A percentile compares a stretch with the other conserved stretches of the same genome.
Evolutionary conservation across 2,888 invertebrate species (phyloP).

Genomic region (Apotomis turbidana): DNA sequence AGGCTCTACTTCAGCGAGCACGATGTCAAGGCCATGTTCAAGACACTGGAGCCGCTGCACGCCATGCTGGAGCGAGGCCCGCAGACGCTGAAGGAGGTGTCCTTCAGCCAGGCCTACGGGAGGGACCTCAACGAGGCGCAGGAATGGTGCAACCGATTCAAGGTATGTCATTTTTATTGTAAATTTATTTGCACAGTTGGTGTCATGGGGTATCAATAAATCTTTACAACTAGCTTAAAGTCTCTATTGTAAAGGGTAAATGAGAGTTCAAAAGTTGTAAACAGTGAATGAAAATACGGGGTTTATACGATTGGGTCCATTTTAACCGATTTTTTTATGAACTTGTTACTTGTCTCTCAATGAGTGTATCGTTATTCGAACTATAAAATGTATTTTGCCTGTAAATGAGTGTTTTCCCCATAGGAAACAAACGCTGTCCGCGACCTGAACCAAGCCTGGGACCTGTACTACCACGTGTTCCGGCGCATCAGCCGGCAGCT

Average conservation of each 20-base stretch:
- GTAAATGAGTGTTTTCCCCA: too few relatives aligned
- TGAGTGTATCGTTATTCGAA: too few relatives aligned
- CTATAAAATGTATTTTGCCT: too few relatives aligned
- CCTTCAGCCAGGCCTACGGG: slow-evolving; percentile 98
- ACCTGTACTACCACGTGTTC: slow-evolving; percentile 99
- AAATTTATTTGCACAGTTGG: too few relatives aligned
- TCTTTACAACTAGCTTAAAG: too few relatives aligned
- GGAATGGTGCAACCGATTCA: slow-evolving; percentile 97
- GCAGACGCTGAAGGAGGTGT: slow-evolving; percentile 97
- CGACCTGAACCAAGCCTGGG: slow-evolving; percentile 99
- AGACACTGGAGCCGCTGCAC: slow-evolving; percentile 96
- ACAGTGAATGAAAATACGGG: too few relatives aligned
- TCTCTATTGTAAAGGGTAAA: too few relatives aligned
- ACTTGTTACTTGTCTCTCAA: too few relatives aligned
- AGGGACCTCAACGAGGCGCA: slow-evolving; percentile 96
- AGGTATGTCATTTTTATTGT: slow-evolving; percentile 63
- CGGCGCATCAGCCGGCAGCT: slow-evolving; percentile 97
- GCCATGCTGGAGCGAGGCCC: slow-evolving; percentile 97
- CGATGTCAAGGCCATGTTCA: slow-evolving; percentile 98
- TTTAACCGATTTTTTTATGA: too few relatives aligned
- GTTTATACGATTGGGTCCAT: too few relatives aligned
- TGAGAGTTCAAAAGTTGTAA: too few relatives aligned
- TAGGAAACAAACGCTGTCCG: slow-evolving; percentile 92
- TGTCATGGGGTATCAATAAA: too few relatives aligned
- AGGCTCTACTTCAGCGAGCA: slow-evolving; percentile 97